Evolutionary conservation across 2,888 invertebrate species (phyloP), one percentile per base, ranked within the genome.

Genomic region (Cinara cedri): DNA sequence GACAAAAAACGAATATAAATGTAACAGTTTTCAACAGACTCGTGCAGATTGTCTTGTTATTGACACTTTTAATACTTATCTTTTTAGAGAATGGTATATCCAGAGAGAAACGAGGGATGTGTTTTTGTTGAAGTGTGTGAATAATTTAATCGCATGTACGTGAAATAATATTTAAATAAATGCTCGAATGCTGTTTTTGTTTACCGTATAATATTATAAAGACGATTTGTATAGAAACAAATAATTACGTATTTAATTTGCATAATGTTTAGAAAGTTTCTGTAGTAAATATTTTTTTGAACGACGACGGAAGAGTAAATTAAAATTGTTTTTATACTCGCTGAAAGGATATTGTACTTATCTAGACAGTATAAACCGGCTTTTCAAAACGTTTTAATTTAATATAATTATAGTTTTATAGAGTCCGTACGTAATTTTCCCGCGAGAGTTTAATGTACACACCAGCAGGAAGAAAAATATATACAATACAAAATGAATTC

Each of bases 41-140:
- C 14, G n/a, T n/a, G 34, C 34, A 34, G 34, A 68, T 51, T 68
- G 68, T 68, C 26, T 51, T 26, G 66, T 68, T 68, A 68, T 68
- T 68, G 68, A 68, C 51, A 51, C 51, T 26, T 54, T 46, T n/a
- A 68, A 68, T 68, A 68, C 26, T 51, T 51, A 68, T 68, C 49
- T n/a, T n/a, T n/a, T n/a, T n/a, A n/a, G n/a, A n/a, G n/a, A n/a
- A n/a, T 24, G 24, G 3, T 26, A 6, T 34, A 34, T 34, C 34
- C 34, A 34, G 34, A 34, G 34, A 34, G 6, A 34, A 3, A 34
- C 34, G 24, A 11, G 9, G n/a, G 19, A n/a, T 9, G 6, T 11
- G 46, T 26, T 68, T 68, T 68, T 26, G 26, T 68, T 26, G n/a
- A 51, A 65, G 65, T 26, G 26, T 1, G 51, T 26, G 26, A 51